Base-by-base conservation (phyloP, 1,140 invertebrate genomes). In the Drosophila persimilis region DNA sequence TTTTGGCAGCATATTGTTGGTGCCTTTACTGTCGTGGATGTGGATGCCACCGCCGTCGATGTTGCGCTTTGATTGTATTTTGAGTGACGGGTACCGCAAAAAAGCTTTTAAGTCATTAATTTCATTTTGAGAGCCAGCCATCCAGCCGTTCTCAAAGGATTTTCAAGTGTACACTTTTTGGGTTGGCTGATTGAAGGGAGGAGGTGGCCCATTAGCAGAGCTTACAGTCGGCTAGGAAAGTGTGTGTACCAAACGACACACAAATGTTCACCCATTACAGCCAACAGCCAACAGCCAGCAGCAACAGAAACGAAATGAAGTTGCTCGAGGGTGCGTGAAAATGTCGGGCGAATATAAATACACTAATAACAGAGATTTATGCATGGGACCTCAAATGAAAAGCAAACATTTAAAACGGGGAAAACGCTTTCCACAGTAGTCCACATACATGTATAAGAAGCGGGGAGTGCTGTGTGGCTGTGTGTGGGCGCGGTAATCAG, bases 71-170 rank as follows among this genome's bases (percentile, higher is more conserved):
- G 83, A 85, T 85, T 86, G 81, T 86, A 71, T 85, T 85, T 88
- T 85, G 81, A 85, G 81, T 86, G 83, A 85, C 81, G 77, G 79
- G 81, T 67, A 86, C 81, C 81, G 77, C 81, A 85, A 74, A 85
- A 85, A 85, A 85, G 81, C 81, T 85, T 85, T 85, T 86, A 85
- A 85, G 81, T 85, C 81, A 85, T 85, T 85, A 85, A 85, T 86
- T 85, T 85, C 62, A 81, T 85, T 86, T 86, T 69, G 59, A 72
- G 59, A 59, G 74, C 62, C 63, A 70, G 63, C 66, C 66, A 69
- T 17, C 45, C 73, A 59, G 74, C 61, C 73, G 64, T 51, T 56
- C 80, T 80, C 77, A 89, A 89, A 80, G 76, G 80, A 85, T 80
- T 80, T 78, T 81, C 70, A 89, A 90, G 80, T 72, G 80, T 61